Evolutionary conservation across 2,888 invertebrate genomes (phyloP).

Genomic region (Synanthedon formicaeformis): DNA sequence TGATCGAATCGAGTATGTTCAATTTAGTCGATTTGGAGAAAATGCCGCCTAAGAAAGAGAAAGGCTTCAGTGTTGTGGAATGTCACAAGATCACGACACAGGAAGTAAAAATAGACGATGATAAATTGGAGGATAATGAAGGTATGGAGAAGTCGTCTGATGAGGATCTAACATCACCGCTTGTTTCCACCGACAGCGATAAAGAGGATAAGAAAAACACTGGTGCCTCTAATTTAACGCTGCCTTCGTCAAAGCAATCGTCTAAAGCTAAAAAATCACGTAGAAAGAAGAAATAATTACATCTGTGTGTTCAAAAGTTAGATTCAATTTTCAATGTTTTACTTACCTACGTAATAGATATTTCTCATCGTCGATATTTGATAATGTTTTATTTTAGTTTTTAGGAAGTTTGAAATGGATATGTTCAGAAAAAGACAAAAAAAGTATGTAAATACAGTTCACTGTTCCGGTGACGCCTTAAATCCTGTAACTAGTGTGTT

Average conservation of each 20-base stretch:
- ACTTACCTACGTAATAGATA: neutral
- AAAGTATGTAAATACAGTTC: slow-evolving; percentile 11
- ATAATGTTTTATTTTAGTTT: slow-evolving; percentile 31
- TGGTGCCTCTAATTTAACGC: slow-evolving; percentile 40
- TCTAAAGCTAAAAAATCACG: slow-evolving; percentile 69
- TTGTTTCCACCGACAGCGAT: slow-evolving; percentile 70
- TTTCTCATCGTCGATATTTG: neutral
- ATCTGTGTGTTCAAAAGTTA: slow-evolving; percentile 37
- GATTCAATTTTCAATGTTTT: slow-evolving; percentile 20
- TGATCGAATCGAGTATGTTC: slow-evolving; percentile 47
- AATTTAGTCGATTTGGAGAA: slow-evolving; percentile 58
- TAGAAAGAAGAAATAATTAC: slow-evolving; percentile 72
- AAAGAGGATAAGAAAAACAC: slow-evolving; percentile 53
- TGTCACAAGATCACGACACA: slow-evolving; percentile 51
- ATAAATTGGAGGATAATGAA: slow-evolving; percentile 38
- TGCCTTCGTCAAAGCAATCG: slow-evolving; percentile 51
- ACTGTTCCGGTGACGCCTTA: slow-evolving; percentile 5
- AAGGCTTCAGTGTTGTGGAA: slow-evolving; percentile 52
- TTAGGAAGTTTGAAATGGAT: slow-evolving; percentile 36
- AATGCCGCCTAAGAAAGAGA: slow-evolving; percentile 44
- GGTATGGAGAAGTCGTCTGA: slow-evolving; percentile 69
- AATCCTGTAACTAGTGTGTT: no score
- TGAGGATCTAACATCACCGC: slow-evolving; percentile 65
- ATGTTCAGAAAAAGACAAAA: slow-evolving; percentile 48
- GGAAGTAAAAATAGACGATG: slow-evolving; percentile 50